Conservation (phyloP, 1,140 invertebrate species). For the Lasioglossum baleicum region DNA sequence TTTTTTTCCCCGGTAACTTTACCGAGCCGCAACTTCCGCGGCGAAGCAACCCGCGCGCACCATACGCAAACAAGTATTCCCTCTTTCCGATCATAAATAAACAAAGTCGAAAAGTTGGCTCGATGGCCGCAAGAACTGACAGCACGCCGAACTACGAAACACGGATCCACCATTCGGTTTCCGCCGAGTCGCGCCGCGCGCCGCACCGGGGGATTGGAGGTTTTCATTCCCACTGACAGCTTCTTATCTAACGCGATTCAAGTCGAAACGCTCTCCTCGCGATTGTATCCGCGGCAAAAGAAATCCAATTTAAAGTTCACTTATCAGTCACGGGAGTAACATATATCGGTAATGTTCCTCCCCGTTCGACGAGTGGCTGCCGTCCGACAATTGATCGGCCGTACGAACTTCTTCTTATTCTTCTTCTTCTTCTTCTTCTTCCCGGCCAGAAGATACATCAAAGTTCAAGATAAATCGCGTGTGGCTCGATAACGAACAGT, state of each 20-base stretch:
- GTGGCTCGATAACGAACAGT: slow-evolving; percentile 1
- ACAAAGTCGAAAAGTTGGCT: neutral
- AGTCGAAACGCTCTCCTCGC: too few species aligned
- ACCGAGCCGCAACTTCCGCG: neutral
- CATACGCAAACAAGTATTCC: neutral
- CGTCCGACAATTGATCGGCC: slow-evolving; percentile 22
- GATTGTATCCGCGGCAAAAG: neutral
- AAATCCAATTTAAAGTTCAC: slow-evolving; percentile 48
- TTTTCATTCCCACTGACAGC: slow-evolving; percentile 15
- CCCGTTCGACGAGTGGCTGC: neutral
- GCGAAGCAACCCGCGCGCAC: neutral
- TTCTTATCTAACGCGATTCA: slow-evolving; percentile 2
- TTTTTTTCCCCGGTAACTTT: neutral
- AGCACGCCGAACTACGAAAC: neutral
- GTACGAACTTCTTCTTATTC: neutral
- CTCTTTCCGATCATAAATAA: neutral
- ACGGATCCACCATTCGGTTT: neutral
- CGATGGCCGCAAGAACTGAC: neutral
- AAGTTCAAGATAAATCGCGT: slow-evolving; percentile 13
- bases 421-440: neutral
- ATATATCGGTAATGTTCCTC: slow-evolving; percentile 17
- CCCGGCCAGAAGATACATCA: slow-evolving; percentile 9
- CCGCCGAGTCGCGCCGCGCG: too few species aligned
- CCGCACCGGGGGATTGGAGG: neutral
- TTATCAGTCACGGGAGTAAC: slow-evolving; percentile 35